Base-by-base conservation (phyloP, 2,888 invertebrate species). In the Minunthozetes semirufus region DNA sequence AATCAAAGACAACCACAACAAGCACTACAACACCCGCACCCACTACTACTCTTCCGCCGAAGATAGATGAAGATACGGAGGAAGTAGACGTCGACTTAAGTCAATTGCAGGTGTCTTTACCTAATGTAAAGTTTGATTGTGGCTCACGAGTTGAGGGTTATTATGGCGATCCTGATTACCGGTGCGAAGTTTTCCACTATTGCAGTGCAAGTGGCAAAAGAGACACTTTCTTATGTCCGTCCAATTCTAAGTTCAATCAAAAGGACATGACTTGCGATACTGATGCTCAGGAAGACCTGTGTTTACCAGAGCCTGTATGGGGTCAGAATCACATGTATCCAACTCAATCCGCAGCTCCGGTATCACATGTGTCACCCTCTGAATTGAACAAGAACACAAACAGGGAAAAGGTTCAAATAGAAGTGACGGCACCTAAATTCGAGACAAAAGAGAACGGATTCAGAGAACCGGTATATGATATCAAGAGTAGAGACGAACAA, bases 121-220 rank as follows among this genome's bases (percentile, higher is more conserved):
- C 78, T 17, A 76, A 73, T n/a, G 78, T 79, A 15, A 77, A 77
- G 42, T 79, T 79, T 56, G 77, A 79, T 63, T 79, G 79, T 59
- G 48, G 50, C n/a, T 77, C 77, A 5, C 76, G 77, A 48, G 72
- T 73, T 38, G 77, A 77, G 48, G 78, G 78, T 4, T 79, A 79
- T 73, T 79, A 79, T 48, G 76, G 78, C 13, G 79, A 79, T 73
- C 50, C 76, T 17, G 76, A 78, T 72, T 79, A 79, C 72, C 56
- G 77, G 19, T 79, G 79, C 75, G 78, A 79, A 76, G 79, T 79
- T 22, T 79, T 79, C 72, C 79, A 79, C 29, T 79, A 79, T 70
- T 79, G 79, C 50, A 78, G 78, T 19, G 70, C 75, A 0, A 74
- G 78, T 61, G 79, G 79, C 25, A 74, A 72, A 19, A 53, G 78